A percentile compares a stretch with the other conserved stretches of the same genome.
These are phyloP conservation scores for Colletes gigas DNA, from an alignment of 1,140 invertebrate species.

Conservation along the genomic window DNA sequence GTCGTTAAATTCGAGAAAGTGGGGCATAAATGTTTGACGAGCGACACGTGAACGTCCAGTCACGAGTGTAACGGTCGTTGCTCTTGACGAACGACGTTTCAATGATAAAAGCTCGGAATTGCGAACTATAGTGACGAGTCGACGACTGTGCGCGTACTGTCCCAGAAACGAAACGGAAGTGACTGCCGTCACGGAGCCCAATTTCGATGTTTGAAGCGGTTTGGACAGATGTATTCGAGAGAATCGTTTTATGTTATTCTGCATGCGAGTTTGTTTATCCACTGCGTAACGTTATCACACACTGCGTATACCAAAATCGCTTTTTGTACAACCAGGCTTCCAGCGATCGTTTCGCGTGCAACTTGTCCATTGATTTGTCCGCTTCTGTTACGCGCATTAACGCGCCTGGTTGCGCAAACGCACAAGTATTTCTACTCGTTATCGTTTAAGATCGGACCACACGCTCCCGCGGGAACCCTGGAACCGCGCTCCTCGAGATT, in stretches of 20 bases:
- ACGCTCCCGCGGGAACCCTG: neutral
- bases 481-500: neutral
- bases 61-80: constrained; percentile 3
- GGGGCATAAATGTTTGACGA: constrained; percentile 1
- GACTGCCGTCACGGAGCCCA: neutral
- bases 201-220: neutral
- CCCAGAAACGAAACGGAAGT: neutral
- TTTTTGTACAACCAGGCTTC: neutral
- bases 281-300: constrained; percentile 20
- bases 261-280: constrained; percentile 38
- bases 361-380: neutral
- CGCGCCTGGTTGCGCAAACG: neutral
- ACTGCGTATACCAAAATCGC: constrained; percentile 33
- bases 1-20: neutral
- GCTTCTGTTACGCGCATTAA: neutral
- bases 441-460: neutral
- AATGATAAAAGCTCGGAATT: neutral
- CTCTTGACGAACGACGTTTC: neutral
- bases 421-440: constrained; percentile 23
- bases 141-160: neutral
- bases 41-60: neutral
- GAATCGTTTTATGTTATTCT: constrained; percentile 38
- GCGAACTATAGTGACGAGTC: neutral
- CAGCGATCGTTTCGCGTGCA: neutral
- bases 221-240: neutral